Base-by-base conservation (phyloP, 1,140 invertebrate genomes). In the Neelides sp. region DNA sequence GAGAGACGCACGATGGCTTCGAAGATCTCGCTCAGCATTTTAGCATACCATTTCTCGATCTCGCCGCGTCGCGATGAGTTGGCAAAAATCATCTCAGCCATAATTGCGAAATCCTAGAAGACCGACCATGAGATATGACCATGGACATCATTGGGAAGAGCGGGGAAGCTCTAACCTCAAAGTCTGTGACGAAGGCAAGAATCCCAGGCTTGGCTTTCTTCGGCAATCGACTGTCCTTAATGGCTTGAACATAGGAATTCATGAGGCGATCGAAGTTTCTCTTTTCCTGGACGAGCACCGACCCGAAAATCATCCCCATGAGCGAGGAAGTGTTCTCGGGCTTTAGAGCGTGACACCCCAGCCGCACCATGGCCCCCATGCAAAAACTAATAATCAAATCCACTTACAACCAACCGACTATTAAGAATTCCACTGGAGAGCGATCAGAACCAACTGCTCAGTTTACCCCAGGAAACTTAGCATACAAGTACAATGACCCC, bases 201-300 rank as follows among this genome's bases (percentile, higher is more conserved):
- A 96, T 85, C 42, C 90, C 91, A 71, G 91, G 90, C 70, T 92
- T 91, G 23, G 79, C 75, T 66, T 78, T 83, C 63, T 72, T 75
- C 59, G 77, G 73, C 58, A 72, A 69, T 54, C 75, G 81, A 39
- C 81, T 79, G 42, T 92, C 87, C 61, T 82, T 74, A 54, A 96
- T 83, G 1, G 82, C 82, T 55, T 80, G 78, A 35, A 90, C 75
- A 61, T 94, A 86, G 17, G 78, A 75, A 63, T 86, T 78, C 79
- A 98, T 91, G 61, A 90, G 88, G 58, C 82, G 80, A 69, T 98
- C 94, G 65, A 96, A 91, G 58, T 83, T 86, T 35, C 93, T 72
- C 71, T 97, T 97, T n/a, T 92, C 85, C 68, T 90, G 84, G 19
- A 95, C 83, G 24, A 94, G 70, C 57, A 82, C 79, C 37, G 81